Evolutionary conservation across 2,888 invertebrate species (phyloP).

Genomic region (Diarsia brunnea): DNA sequence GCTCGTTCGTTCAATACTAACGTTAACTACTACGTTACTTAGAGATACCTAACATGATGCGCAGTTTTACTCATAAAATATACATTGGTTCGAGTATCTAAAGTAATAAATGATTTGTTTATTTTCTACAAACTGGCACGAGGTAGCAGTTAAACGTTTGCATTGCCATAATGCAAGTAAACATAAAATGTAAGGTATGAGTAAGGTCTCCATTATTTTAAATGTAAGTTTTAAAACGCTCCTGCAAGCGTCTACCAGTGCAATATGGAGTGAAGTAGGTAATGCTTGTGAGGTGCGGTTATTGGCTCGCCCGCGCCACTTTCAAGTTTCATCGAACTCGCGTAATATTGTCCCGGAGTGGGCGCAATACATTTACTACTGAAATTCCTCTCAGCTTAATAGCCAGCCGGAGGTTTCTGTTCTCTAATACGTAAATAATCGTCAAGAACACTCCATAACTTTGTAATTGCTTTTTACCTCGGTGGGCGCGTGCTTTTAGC

Average conservation of each 20-base stretch:
- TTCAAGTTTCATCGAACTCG: conserved; percentile 58
- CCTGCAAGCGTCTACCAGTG: conserved; percentile 35
- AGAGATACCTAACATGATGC: neutral
- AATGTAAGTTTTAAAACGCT: conserved; percentile 47
- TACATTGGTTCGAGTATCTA: neutral
- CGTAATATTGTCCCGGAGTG: conserved; percentile 61
- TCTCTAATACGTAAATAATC: conserved; percentile 82
- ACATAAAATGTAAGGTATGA: conserved; percentile 30
- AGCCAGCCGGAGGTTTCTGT: conserved; percentile 65
- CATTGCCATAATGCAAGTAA: conserved; percentile 21
- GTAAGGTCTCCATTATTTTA: conserved; percentile 44
- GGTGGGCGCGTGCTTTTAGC: conserved; percentile 85
- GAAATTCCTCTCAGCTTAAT: conserved; percentile 61
- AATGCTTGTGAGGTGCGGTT: conserved; percentile 59
- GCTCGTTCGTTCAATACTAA: neutral
- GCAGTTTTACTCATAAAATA: neutral
- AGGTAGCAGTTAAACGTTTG: conserved; percentile 20
- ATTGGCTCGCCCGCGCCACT: conserved; percentile 56
- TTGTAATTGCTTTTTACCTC: conserved; percentile 87
- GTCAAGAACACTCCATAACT: conserved; percentile 84
- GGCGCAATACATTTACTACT: conserved; percentile 57
- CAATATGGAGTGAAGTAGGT: conserved; percentile 56
- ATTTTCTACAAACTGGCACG: neutral
- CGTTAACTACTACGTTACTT: neutral
- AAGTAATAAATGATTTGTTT: conserved; percentile 6